These are phyloP conservation scores for Sesia bembeciformis DNA, from an alignment of 2,888 invertebrate species.

Conservation along the genomic window DNA sequence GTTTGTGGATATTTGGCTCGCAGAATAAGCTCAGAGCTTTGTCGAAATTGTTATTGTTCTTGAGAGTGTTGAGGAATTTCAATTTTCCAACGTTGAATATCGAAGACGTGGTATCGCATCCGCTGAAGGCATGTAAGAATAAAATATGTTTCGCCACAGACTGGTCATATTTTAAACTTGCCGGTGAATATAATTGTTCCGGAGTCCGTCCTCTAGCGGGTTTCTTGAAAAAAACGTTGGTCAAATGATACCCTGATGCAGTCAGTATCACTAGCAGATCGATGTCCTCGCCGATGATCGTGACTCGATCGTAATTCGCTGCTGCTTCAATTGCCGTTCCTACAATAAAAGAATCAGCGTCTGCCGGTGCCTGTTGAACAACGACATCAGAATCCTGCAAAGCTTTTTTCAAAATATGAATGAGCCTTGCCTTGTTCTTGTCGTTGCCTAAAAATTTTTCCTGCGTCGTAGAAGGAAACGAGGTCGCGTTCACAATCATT, in stretches of 20 bases:
- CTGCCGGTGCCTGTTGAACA: not conserved
- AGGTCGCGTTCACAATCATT: slow-evolving; percentile 3
- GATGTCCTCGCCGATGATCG: not conserved
- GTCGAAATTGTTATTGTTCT: no score
- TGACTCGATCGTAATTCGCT: not conserved
- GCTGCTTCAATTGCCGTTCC: not conserved
- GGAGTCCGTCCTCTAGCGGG: not conserved
- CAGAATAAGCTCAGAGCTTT: no score
- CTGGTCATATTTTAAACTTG: no score
- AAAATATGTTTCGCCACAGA: no score
- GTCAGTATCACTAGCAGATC: not conserved
- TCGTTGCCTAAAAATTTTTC: slow-evolving; percentile 7
- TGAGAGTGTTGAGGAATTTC: no score
- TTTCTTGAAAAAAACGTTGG: no score
- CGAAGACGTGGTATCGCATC: no score
- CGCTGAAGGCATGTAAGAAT: no score
- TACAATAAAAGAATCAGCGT: not conserved
- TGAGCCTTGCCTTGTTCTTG: slow-evolving; percentile 5
- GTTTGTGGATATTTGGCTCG: no score
- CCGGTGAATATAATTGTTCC: no score
- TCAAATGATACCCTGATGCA: no score
- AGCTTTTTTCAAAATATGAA: not conserved
- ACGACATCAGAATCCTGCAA: not conserved
- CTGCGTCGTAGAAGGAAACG: slow-evolving; percentile 3
- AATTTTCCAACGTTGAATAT: no score